These are phyloP conservation scores for Brachystomella parvula DNA, from an alignment of 1,140 invertebrate species.

Conservation along the genomic window DNA sequence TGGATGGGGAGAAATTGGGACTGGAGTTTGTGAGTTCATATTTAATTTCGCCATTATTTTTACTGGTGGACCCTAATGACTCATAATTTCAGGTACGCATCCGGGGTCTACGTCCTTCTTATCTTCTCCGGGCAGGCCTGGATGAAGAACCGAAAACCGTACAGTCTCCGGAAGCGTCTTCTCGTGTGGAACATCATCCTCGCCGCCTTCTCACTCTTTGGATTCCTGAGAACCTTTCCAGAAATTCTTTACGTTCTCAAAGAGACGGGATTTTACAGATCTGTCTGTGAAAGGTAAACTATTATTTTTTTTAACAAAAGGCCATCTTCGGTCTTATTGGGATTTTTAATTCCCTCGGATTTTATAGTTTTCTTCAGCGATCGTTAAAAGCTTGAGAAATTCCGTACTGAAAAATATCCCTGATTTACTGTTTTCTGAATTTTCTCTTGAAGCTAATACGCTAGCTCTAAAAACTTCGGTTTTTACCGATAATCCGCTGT, in stretches of 20 bases:
- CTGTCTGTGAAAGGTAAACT: slow-evolving; percentile 63
- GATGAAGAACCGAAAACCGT: slow-evolving; percentile 82
- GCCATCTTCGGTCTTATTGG: not conserved
- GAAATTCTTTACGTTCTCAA: slow-evolving; percentile 76
- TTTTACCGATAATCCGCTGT: too few species aligned
- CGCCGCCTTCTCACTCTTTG: slow-evolving; percentile 89
- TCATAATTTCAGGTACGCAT: too few species aligned
- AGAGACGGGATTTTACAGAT: slow-evolving; percentile 76
- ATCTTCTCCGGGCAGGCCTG: slow-evolving; percentile 86
- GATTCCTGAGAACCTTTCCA: slow-evolving; percentile 72
- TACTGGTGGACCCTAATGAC: too few species aligned
- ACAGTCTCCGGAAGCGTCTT: slow-evolving; percentile 72
- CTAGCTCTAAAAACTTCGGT: too few species aligned
- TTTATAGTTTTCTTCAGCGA: not conserved
- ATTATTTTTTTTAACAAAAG: not conserved
- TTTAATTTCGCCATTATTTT: too few species aligned
- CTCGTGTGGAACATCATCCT: slow-evolving; percentile 85
- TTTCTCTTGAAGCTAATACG: too few species aligned
- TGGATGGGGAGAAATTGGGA: slow-evolving; percentile 97
- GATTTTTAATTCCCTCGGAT: not conserved
- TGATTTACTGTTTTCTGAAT: too few species aligned
- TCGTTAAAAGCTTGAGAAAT: too few species aligned
- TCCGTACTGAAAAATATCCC: too few species aligned
- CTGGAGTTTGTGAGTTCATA: slow-evolving; percentile 78
- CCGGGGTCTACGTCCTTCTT: slow-evolving; percentile 81